A percentile compares a stretch with the other conserved stretches of the same genome.
phyloP scores from a whole-genome alignment of 2,797 vertebrate genomes.

The Ciconia nigra region DNA sequence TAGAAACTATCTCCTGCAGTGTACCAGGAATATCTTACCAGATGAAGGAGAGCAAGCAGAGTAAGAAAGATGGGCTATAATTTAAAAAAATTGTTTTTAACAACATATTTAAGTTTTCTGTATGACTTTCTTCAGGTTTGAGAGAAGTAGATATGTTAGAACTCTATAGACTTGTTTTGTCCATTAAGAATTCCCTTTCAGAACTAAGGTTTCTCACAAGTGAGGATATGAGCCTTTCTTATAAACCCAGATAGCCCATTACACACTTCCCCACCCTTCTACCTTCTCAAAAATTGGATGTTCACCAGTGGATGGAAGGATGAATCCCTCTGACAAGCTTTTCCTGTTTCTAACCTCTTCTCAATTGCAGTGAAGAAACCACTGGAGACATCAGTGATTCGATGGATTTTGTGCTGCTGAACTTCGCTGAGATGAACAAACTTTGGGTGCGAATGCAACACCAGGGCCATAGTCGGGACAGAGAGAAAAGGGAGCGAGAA shows the following conservation, averaged over 20 bases:
- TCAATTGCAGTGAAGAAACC: constrained; percentile 86
- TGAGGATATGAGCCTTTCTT: not conserved
- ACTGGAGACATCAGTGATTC: constrained; percentile 97
- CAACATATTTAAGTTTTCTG: not conserved
- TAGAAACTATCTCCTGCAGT: constrained; percentile 96
- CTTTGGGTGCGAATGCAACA: constrained; percentile 99
- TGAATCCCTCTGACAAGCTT: not conserved
- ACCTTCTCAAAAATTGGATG: not conserved
- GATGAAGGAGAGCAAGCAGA: constrained; percentile 93
- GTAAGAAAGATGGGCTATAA: constrained; percentile 73
- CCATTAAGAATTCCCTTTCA: not conserved
- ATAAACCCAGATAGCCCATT: not conserved
- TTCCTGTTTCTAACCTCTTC: not conserved
- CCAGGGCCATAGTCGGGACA: constrained; percentile 95
- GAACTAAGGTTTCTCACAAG: not conserved
- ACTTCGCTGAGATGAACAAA: constrained; percentile 99
- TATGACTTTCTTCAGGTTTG: not conserved
- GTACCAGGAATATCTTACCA: constrained; percentile 95
- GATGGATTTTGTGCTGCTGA: constrained; percentile 95
- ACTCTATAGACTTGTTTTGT: not conserved
- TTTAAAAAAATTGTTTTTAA: not conserved
- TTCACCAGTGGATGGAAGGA: not conserved
- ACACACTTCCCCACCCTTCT: not conserved
- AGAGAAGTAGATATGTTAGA: not conserved
- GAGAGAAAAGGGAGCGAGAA: constrained; percentile 95